Percentiles rank a stretch among this genome's conserved stretches.
Conservation (phyloP, 2,888 invertebrate genomes). For the Endotricha flammealis region DNA sequence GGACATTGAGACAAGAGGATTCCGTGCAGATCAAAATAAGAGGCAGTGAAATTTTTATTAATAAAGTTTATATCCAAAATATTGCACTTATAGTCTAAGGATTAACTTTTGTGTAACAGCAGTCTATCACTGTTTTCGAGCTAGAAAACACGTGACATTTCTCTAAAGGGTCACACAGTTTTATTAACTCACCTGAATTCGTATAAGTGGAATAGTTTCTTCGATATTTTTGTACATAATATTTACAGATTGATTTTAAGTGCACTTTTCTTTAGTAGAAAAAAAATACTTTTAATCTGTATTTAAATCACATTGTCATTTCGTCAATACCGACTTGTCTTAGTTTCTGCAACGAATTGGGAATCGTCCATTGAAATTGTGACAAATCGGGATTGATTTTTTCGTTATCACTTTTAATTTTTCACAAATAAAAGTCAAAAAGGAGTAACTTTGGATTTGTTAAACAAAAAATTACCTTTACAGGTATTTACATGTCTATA, state of each 20-base stretch:
- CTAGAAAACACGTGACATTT: constrained; percentile 1
- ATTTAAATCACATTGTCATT: not conserved
- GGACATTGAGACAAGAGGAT: too few relatives aligned
- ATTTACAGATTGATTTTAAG: constrained; percentile 24
- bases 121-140: not conserved
- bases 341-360: too few relatives aligned
- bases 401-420: not conserved
- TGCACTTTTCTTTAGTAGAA: constrained; percentile 11
- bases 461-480: constrained; percentile 8
- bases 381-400: too few relatives aligned
- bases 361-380: too few relatives aligned
- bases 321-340: too few relatives aligned
- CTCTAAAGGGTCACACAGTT: constrained; percentile 7
- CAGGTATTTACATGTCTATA: constrained; percentile 20
- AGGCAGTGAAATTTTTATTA: too few relatives aligned
- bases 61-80: too few relatives aligned
- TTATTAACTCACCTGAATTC: constrained; percentile 61
- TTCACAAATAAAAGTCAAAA: not conserved
- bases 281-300: not conserved
- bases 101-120: too few relatives aligned
- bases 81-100: too few relatives aligned
- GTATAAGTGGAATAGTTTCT: constrained; percentile 68
- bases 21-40: too few relatives aligned
- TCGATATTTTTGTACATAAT: constrained; percentile 57
- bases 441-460: not conserved